phyloP scores from a whole-genome alignment of 1,140 invertebrate species.

The Laodelphax striatellus region DNA sequence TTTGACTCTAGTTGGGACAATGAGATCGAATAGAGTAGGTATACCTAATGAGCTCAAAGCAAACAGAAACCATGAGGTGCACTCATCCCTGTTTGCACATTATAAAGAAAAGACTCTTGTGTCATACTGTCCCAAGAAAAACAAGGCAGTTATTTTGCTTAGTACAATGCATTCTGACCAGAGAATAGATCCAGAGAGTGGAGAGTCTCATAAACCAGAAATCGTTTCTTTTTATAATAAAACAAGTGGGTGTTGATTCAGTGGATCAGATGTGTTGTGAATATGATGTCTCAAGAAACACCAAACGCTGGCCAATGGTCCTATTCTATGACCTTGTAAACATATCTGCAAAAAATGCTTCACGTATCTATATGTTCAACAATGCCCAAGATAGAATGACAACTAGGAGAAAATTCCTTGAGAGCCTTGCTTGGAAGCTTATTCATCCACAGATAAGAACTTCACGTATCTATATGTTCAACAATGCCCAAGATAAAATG shows the following conservation, averaged over 20 bases:
- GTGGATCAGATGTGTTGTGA: neutral
- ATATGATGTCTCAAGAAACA: too few relatives aligned
- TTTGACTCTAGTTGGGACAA: slow-evolving; percentile 26
- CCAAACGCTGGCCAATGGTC: neutral
- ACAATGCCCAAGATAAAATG: too few relatives aligned
- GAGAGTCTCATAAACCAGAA: slow-evolving; percentile 22
- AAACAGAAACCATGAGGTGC: slow-evolving; percentile 11
- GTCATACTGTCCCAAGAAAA: slow-evolving; percentile 19
- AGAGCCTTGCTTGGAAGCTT: neutral
- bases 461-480: too few relatives aligned
- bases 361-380: neutral
- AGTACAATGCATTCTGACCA: slow-evolving; percentile 14
- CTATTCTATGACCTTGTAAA: neutral
- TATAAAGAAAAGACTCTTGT: slow-evolving; percentile 17
- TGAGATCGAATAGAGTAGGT: slow-evolving; percentile 28
- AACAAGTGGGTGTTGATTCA: slow-evolving; percentile 11
- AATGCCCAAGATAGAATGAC: neutral
- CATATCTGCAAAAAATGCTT: slow-evolving; percentile 1
- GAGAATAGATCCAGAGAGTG: slow-evolving; percentile 14
- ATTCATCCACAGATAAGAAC: neutral
- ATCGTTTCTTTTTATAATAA: slow-evolving; percentile 28
- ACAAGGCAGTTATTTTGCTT: slow-evolving; percentile 17
- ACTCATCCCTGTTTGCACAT: slow-evolving; percentile 9
- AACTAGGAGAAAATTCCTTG: neutral
- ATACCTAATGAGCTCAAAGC: slow-evolving; percentile 26